These are phyloP conservation scores for Thinocorus orbignyianus DNA, from an alignment of 2,113 vertebrate genomes.

Conservation along the genomic window DNA sequence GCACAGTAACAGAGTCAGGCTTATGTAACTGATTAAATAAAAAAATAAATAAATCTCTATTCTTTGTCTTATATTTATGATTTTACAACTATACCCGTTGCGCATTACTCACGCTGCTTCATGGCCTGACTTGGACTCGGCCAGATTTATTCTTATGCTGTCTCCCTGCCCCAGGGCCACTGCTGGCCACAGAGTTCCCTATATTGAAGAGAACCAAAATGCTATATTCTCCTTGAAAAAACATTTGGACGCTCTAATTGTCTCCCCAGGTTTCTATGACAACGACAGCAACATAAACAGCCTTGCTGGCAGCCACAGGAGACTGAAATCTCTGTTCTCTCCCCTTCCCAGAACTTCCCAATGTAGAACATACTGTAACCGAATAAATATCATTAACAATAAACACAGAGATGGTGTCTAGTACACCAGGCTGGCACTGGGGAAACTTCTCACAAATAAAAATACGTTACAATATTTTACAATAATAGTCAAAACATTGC, in stretches of 20 bases:
- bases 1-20: background rate
- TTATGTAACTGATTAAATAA: constrained; percentile 8
- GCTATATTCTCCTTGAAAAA: constrained; percentile 27
- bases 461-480: background rate
- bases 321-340: constrained; percentile 21
- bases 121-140: background rate
- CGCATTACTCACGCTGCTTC: background rate
- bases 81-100: fast-evolving
- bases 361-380: background rate
- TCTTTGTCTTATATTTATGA: background rate
- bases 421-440: background rate
- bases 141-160: background rate
- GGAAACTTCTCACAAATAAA: background rate
- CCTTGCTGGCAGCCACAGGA: constrained; percentile 40
- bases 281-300: constrained; percentile 56
- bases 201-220: background rate
- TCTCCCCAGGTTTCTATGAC: constrained; percentile 54
- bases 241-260: constrained; percentile 36
- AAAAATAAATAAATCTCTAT: background rate
- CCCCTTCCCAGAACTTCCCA: background rate
- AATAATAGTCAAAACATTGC: background rate
- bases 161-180: background rate
- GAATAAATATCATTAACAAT: background rate
- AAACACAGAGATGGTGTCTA: background rate
- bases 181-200: background rate